These are phyloP conservation scores for Tachypleus tridentatus DNA, from an alignment of 1,140 invertebrate genomes.

Conservation along the genomic window DNA sequence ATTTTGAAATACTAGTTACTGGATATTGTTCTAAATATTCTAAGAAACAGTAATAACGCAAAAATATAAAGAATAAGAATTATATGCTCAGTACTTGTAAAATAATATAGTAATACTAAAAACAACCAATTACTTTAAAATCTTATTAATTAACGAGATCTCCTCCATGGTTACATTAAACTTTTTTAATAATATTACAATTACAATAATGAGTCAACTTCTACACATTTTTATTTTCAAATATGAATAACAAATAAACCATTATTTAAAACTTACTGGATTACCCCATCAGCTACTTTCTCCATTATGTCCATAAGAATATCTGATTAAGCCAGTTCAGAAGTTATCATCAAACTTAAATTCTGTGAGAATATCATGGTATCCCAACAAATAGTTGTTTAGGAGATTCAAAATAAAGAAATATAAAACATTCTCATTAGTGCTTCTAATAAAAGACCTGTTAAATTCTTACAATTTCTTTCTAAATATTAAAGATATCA, in stretches of 20 bases:
- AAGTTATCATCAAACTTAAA: neutral
- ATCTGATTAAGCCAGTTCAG: constrained; percentile 23
- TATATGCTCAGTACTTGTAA: neutral
- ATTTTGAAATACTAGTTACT: no score
- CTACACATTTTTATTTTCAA: neutral
- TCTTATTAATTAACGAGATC: neutral
- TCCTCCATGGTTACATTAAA: neutral
- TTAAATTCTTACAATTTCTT: no score
- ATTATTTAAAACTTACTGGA: constrained; percentile 30
- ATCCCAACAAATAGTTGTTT: no score
- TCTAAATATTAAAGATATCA: no score
- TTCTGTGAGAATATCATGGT: no score
- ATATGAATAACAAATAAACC: neutral
- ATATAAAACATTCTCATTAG: no score
- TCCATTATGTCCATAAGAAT: constrained; percentile 36
- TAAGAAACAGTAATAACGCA: no score
- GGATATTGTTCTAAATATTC: no score
- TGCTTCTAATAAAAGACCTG: no score
- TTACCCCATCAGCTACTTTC: constrained; percentile 35
- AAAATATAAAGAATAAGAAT: no score
- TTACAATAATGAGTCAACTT: neutral
- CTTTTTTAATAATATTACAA: neutral
- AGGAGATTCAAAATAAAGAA: no score
- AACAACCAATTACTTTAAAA: neutral
- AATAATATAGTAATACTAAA: neutral